These are phyloP conservation scores for Scaptomyza cyrtandrae DNA, from an alignment of 2,888 invertebrate genomes.

Conservation along the genomic window DNA sequence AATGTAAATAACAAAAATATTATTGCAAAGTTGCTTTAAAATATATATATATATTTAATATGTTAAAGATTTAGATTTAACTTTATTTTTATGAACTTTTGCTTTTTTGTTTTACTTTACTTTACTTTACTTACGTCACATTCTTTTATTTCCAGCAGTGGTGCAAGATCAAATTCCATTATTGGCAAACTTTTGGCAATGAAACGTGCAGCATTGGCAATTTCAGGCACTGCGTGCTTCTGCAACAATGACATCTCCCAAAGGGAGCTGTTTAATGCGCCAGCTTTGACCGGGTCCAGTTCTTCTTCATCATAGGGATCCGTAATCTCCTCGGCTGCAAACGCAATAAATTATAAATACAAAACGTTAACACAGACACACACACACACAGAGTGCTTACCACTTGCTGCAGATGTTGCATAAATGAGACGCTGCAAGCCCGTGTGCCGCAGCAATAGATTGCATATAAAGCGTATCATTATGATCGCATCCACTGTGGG, in stretches of 20 bases:
- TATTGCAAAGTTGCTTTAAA: no score
- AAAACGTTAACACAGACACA: background rate
- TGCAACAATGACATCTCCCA: slow-evolving; percentile 96
- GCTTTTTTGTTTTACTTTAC: background rate
- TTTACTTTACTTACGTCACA: slow-evolving; percentile 85
- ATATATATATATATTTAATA: no score
- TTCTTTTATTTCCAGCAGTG: slow-evolving; percentile 88
- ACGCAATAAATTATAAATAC: slow-evolving; percentile 49
- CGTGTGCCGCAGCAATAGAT: slow-evolving; percentile 93
- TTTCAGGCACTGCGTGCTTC: slow-evolving; percentile 89
- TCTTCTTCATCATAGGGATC: slow-evolving; percentile 96
- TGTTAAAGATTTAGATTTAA: no score
- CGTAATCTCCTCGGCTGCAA: slow-evolving; percentile 42
- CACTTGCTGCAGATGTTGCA: slow-evolving; percentile 85
- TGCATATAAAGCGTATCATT: slow-evolving; percentile 92
- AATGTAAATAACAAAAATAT: background rate
- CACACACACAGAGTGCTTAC: slow-evolving; percentile 52
- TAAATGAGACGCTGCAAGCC: slow-evolving; percentile 89
- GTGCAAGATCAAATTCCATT: slow-evolving; percentile 89
- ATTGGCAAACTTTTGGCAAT: slow-evolving; percentile 88
- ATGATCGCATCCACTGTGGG: slow-evolving; percentile 91
- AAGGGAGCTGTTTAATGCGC: slow-evolving; percentile 94
- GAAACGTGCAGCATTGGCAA: slow-evolving; percentile 90
- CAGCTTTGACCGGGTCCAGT: slow-evolving; percentile 90
- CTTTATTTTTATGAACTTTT: background rate